These are phyloP conservation scores for Latrodectus hesperus DNA, from an alignment of 2,888 invertebrate species.

Conservation along the genomic window DNA sequence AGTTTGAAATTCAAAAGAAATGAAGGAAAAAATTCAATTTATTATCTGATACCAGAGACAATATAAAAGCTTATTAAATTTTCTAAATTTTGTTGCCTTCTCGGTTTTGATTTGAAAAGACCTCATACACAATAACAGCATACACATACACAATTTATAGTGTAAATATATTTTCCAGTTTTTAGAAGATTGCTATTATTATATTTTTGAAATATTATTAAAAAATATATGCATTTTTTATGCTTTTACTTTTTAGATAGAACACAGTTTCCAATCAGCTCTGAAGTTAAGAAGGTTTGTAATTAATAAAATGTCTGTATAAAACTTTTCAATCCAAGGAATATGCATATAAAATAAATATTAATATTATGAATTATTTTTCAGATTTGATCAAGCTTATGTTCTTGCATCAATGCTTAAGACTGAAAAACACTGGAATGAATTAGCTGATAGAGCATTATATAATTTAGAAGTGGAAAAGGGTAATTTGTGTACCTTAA, in stretches of 20 bases:
- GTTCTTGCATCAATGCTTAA: conserved; percentile 41
- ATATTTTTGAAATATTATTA: not conserved
- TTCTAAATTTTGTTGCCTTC: too few relatives aligned
- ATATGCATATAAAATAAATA: not conserved
- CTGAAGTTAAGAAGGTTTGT: conserved; percentile 45
- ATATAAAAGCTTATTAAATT: too few relatives aligned
- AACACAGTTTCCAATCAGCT: conserved; percentile 49
- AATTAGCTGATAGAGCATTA: conserved; percentile 49
- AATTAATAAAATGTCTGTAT: not conserved
- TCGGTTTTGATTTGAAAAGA: too few relatives aligned
- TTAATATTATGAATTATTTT: not conserved
- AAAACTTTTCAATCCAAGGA: not conserved
- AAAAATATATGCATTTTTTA: not conserved
- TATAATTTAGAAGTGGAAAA: conserved; percentile 44
- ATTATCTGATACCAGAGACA: too few relatives aligned
- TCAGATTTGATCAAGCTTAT: conserved; percentile 61
- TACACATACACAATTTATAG: too few relatives aligned
- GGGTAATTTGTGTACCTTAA: not conserved
- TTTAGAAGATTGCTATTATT: not conserved
- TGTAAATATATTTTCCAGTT: too few relatives aligned
- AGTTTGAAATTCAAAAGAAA: too few relatives aligned
- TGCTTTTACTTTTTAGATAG: conserved; percentile 36
- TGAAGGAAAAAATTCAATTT: too few relatives aligned
- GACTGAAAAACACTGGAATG: conserved; percentile 41
- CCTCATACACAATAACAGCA: too few relatives aligned